phyloP scores from a whole-genome alignment of 2,113 vertebrate species.

The Columba janthina region DNA sequence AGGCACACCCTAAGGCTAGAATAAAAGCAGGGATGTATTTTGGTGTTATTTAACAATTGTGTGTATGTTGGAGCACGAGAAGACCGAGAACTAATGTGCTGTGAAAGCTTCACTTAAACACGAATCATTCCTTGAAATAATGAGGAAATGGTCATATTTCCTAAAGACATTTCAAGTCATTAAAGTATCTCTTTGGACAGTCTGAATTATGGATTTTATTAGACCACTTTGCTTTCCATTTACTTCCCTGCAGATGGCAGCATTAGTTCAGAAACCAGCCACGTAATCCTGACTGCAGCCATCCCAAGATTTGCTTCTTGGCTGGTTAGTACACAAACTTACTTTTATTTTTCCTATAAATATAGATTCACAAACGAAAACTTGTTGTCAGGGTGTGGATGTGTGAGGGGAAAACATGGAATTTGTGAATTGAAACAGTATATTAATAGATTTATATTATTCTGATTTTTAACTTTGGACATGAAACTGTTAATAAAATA shows the following conservation, averaged over 20 bases:
- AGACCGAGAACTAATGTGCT: neutral
- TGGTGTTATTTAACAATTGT: neutral
- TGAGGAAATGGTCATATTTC: neutral
- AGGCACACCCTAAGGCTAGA: neutral
- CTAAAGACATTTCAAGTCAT: neutral
- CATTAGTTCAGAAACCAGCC: slow-evolving; percentile 85
- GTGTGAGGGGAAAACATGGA: neutral
- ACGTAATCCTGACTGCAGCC: slow-evolving; percentile 83
- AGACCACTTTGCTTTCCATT: neutral
- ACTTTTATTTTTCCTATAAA: neutral
- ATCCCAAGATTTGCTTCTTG: slow-evolving; percentile 89
- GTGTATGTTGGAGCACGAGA: neutral
- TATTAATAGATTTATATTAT: accelerated
- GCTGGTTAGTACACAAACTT: slow-evolving; percentile 79
- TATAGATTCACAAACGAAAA: neutral
- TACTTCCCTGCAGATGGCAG: slow-evolving; percentile 86
- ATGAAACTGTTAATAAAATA: neutral
- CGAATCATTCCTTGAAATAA: neutral
- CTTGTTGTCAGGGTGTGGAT: accelerated
- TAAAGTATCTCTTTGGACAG: neutral
- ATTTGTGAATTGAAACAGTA: neutral
- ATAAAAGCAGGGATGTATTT: neutral
- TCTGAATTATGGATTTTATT: neutral
- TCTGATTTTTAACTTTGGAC: neutral
- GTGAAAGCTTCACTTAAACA: neutral